These are phyloP conservation scores for Acanthurus leucopareius DNA, from an alignment of 2,797 vertebrate species.

Conservation along the genomic window DNA sequence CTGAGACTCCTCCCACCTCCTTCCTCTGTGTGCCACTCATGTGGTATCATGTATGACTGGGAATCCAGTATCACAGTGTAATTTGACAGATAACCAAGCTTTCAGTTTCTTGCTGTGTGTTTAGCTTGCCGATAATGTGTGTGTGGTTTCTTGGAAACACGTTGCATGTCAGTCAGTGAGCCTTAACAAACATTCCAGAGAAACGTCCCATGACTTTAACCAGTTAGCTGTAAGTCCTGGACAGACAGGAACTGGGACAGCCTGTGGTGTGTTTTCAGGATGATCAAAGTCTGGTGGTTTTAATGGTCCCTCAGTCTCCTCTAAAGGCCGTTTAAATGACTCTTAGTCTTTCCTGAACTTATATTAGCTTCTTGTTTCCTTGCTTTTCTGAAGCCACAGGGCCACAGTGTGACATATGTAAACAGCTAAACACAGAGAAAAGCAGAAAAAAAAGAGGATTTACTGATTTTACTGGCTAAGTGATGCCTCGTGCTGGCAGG, in stretches of 20 bases:
- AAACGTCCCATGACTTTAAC: slow-evolving; percentile 57
- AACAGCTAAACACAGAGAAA: not conserved
- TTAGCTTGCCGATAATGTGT: slow-evolving; percentile 22
- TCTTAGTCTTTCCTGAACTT: slow-evolving; percentile 14
- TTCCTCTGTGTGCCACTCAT: not conserved
- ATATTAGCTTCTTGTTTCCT: not conserved
- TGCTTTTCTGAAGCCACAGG: slow-evolving; percentile 18
- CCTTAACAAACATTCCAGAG: slow-evolving; percentile 60
- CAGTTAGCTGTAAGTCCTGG: slow-evolving; percentile 35
- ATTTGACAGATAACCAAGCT: slow-evolving; percentile 13
- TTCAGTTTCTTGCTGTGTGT: slow-evolving; percentile 8
- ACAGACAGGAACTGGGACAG: slow-evolving; percentile 52
- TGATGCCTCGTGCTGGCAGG: not conserved
- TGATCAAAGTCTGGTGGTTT: slow-evolving; percentile 61
- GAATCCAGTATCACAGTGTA: slow-evolving; percentile 2
- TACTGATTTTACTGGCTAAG: not conserved
- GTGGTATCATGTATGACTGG: not conserved
- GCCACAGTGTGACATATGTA: not conserved
- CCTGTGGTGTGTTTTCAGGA: slow-evolving; percentile 39
- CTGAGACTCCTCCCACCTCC: not conserved
- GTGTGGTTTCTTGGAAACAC: slow-evolving; percentile 50
- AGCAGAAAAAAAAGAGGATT: slow-evolving; percentile 2
- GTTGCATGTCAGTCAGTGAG: slow-evolving; percentile 23
- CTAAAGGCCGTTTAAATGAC: slow-evolving; percentile 8
- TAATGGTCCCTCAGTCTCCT: slow-evolving; percentile 32